Base-by-base conservation (phyloP, 2,888 invertebrate genomes). In the Macrosiphum euphorbiae region DNA sequence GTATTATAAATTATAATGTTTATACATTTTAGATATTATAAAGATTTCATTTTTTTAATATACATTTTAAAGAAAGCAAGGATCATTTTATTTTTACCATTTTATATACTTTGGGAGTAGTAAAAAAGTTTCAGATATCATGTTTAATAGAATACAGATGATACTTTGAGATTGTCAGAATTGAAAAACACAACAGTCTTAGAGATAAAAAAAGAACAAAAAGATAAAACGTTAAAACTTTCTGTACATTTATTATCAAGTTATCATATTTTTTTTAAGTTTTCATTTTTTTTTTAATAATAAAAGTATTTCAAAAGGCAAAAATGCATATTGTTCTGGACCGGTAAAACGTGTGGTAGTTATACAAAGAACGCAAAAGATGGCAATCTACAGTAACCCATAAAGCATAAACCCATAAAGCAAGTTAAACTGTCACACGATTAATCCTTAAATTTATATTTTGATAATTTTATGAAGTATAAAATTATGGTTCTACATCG, bases 91-190 rank as follows among this genome's bases (percentile, higher is more conserved):
- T 67, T 67, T 35, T 35, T 67, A 67, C 5, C 2, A n/a, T 35
- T 67, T 67, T 67, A 52, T 67, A 35, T 67, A 67, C n/a, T 20
- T 35, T 67, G n/a, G 7, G 20, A 35, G 35, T 35, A 67, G 26
- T 67, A 67, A 35, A 67, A 67, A 67, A 67, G 67, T 67, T 67
- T 67, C n/a, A 35, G 35, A n/a, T 67, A 35, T n/a, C n/a, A 67
- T 35, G 35, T 67, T 86, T 86, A 87, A 28, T 87, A n/a, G n/a
- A 87, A 87, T 87, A 87, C 87, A 50, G 50, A 87, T 87, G 7
- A 35, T 67, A 67, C 67, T 67, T 35, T 16, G 67, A 35, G 67
- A 67, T 67, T 67, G n/a, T 35, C 67, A 35, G 35, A 67, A 67
- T 35, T 67, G 16, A 67, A 67, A 67, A 35, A n/a, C 35, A 35